Evolutionary conservation across 2,888 invertebrate genomes (phyloP), one percentile per base, ranked within the genome.

Genomic region (Lordiphosa andalusiaca): DNA sequence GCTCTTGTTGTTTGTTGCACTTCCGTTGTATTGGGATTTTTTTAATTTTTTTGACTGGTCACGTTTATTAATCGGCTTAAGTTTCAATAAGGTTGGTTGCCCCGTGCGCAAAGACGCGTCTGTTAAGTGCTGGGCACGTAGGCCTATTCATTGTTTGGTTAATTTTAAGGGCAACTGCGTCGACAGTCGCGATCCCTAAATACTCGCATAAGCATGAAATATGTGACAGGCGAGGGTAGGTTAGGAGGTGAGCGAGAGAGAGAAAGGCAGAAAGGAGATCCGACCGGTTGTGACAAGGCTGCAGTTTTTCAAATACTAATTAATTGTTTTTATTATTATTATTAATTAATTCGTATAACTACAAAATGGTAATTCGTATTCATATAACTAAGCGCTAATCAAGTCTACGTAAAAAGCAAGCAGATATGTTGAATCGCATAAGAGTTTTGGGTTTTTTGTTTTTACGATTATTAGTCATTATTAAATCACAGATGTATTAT

Each of bases 401-500:
- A 81, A 80, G 80, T 77, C 77, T 84, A 80, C 67, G 50, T 36
- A 47, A 47, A 81, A 77, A 81, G 78, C 74, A 73, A 84, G 68
- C 71, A 69, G 82, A 77, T 81, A 80, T 83, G 83, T 83, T 33
- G 76, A 67, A 69, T 75, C 56, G 68, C 63, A 60, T 46, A 55
- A 33, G 47, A 59, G 53, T 40, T 19, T 40, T 16, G 9, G 16
- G 19, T 19, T 19, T 3, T 19, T 39, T n/a, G n/a, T 7, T 44
- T 52, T 39, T 51, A 69, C 53, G 67, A 53, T 66, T 65, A 73
- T 84, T 84, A 80, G 78, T 82, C 78, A 84, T 30, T 30, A 62
- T 87, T 83, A 88, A 83, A 88, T 88, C 87, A 87, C 88, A 87
- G 88, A 88, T 78, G 88, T 85, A 81, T 73, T 75, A 72, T 87